phyloP scores from a whole-genome alignment of 2,888 invertebrate species.

The Papilio gigon region DNA sequence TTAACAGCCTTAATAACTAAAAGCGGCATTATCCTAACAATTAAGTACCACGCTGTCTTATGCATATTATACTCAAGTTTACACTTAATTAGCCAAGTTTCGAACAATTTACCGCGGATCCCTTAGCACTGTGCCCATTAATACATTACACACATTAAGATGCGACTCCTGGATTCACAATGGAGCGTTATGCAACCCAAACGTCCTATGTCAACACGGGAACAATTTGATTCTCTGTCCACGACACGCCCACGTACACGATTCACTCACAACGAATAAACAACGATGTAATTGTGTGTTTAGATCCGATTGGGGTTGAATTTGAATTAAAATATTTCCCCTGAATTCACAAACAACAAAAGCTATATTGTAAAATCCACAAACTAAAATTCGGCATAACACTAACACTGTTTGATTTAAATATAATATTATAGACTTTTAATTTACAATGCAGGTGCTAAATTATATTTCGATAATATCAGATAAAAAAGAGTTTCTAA shows the following conservation, averaged over 20 bases:
- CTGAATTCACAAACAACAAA: neutral
- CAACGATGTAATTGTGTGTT: constrained; percentile 27
- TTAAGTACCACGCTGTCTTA: constrained; percentile 15
- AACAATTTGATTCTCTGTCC: constrained; percentile 42
- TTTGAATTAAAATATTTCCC: neutral
- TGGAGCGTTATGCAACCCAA: constrained; percentile 52
- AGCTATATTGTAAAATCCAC: neutral
- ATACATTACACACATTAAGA: constrained; percentile 68
- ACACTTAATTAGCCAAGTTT: constrained; percentile 40
- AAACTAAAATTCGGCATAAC: neutral
- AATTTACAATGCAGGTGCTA: constrained; percentile 66
- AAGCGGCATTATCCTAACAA: constrained; percentile 23
- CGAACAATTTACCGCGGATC: constrained; percentile 28
- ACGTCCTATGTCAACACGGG: constrained; percentile 63
- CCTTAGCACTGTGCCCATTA: constrained; percentile 60
- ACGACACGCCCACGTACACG: constrained; percentile 16
- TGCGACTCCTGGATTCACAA: constrained; percentile 52
- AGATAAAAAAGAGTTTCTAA: no score
- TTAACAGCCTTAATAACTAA: constrained; percentile 16
- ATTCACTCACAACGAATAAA: constrained; percentile 18
- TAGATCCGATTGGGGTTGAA: constrained; percentile 20
- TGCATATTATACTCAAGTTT: constrained; percentile 31
- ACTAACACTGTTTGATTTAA: neutral
- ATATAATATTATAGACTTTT: no score
- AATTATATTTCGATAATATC: no score